Conservation (phyloP, 2,113 vertebrate species). For the Phodopus roborovskii region DNA sequence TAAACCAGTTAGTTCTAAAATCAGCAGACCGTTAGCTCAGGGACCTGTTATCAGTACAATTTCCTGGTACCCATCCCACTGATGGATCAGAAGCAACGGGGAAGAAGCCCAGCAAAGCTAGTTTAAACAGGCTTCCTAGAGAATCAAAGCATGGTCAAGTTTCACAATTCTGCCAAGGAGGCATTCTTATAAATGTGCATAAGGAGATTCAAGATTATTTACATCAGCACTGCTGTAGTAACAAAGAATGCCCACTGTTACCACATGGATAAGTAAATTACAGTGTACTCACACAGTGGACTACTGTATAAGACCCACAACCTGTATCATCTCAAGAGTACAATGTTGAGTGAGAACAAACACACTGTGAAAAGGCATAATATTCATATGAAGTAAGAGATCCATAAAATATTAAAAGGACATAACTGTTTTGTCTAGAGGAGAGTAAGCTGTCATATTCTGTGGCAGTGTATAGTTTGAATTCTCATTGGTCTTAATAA, state of each 20-base stretch:
- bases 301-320: background rate
- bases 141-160: background rate
- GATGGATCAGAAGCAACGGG: too few relatives aligned
- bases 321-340: constrained; percentile 18
- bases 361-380: background rate
- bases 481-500: too few relatives aligned
- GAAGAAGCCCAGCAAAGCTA: too few relatives aligned
- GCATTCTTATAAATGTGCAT: background rate
- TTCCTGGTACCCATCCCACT: background rate
- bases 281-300: background rate
- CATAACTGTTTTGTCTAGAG: background rate
- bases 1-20: background rate
- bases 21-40: background rate
- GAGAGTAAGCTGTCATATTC: constrained; percentile 1
- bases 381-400: constrained; percentile 8
- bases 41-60: background rate
- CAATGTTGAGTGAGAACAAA: background rate
- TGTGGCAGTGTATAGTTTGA: background rate
- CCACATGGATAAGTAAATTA: background rate
- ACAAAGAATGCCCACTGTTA: background rate
- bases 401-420: constrained; percentile 22
- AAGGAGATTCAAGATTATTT: background rate
- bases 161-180: background rate
- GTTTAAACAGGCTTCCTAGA: background rate
- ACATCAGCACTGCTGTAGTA: background rate